These are phyloP conservation scores for Lamellibrachia satsuma DNA, from an alignment of 2,888 invertebrate genomes.

Conservation along the genomic window DNA sequence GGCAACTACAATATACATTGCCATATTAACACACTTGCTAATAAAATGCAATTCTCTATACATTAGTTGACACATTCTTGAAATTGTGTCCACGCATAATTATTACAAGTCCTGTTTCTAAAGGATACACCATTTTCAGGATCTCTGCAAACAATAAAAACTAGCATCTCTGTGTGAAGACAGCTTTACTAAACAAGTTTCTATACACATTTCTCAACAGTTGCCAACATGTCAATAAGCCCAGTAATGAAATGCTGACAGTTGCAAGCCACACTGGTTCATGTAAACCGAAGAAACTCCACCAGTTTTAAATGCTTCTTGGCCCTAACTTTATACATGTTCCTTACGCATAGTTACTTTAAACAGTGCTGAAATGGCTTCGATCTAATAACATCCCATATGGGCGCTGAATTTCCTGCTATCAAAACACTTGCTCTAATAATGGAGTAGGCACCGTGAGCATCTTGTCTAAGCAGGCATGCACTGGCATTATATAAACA, in stretches of 20 bases:
- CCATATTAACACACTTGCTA: neutral
- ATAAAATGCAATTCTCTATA: neutral
- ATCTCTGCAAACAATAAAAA: neutral
- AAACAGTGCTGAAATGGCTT: neutral
- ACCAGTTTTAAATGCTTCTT: neutral
- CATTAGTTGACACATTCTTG: neutral
- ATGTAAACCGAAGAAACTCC: neutral
- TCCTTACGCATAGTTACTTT: neutral
- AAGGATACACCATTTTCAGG: neutral
- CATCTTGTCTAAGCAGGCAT: too few relatives aligned
- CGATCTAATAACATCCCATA: too few relatives aligned
- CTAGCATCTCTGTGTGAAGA: neutral
- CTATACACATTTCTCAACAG: neutral
- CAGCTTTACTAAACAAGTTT: neutral
- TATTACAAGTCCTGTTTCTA: neutral
- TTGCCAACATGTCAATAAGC: neutral
- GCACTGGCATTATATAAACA: too few relatives aligned
- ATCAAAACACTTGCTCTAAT: too few relatives aligned
- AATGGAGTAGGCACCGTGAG: too few relatives aligned
- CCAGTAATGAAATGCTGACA: neutral
- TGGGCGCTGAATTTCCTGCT: too few relatives aligned
- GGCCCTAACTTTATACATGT: neutral
- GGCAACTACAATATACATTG: neutral
- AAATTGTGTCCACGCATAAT: neutral
- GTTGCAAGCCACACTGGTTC: neutral